Base-by-base conservation (phyloP, 2,113 vertebrate species). In the Dunckerocampus dactyliophorus region DNA sequence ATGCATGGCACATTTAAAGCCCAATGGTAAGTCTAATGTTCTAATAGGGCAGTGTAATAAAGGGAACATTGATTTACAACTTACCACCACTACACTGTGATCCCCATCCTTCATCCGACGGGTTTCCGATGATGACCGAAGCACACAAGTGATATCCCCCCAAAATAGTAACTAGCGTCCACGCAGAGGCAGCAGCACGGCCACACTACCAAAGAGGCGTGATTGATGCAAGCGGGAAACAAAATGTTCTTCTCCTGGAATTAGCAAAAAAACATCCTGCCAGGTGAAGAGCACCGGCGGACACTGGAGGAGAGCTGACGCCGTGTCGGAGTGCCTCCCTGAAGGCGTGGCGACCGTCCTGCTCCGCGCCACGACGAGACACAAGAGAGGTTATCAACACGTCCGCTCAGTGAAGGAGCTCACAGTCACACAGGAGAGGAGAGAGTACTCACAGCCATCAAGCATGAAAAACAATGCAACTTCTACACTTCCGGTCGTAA, bases 71-170 rank as follows among this genome's bases (percentile, higher is more conserved):
- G 12, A 43, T 50, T 48, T 6, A 34, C 4, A 14, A 84, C 87
- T 87, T 34, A 89, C 87, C 85, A 42, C 58, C 53, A 69, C 84
- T 89, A 89, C 77, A 79, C 82, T 59, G 58, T 54, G 52, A 75
- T 76, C 63, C 79, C 71, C 87, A 89, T 89, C 62, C 58, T 62
- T 57, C 65, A 55, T 76, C 76, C 59, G n/a, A 42, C 22, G 63
- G 22, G 56, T 73, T 62, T 82, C 74, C 71, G 60, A 63, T 57
- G 72, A 28, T 28, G 5, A 73, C 61, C 67, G 82, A 77, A 72
- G 63, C 67, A 69, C 66, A 17, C 51, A 65, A 59, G 37, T 16
- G 57, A 64, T 77, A 79, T 66, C 74, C 58, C 73, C 53, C 39
- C 39, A 48, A 48, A 48, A 69, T 62, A 72, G 46, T 11, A 34